phyloP scores from a whole-genome alignment of 2,113 vertebrate species.

The Gambusia affinis region DNA sequence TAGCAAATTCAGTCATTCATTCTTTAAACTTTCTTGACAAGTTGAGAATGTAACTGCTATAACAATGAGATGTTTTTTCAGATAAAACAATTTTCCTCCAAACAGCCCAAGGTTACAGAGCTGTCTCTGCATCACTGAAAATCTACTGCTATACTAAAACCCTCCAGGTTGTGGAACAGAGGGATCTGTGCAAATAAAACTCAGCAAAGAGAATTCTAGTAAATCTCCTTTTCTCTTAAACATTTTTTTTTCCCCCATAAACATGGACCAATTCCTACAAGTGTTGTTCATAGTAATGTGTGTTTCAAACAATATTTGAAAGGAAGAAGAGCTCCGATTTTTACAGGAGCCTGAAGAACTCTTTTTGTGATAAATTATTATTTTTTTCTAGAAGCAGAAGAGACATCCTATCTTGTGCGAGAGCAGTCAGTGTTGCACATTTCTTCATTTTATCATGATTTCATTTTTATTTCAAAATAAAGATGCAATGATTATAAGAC shows the following conservation, averaged over 20 bases:
- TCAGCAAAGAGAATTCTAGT: neutral
- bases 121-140: neutral
- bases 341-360: too few species aligned
- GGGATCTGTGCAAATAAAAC: neutral
- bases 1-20: neutral
- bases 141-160: neutral
- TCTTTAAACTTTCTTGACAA: neutral
- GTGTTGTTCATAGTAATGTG: too few species aligned
- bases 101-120: neutral
- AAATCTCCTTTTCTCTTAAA: neutral
- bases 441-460: neutral
- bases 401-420: neutral
- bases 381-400: neutral
- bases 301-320: too few species aligned
- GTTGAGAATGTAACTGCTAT: neutral
- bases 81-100: neutral
- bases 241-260: too few species aligned
- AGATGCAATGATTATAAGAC: neutral
- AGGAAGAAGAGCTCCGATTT: too few species aligned
- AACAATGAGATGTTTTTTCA: neutral
- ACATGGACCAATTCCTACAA: too few species aligned
- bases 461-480: neutral
- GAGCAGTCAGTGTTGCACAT: neutral
- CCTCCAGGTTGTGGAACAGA: neutral
- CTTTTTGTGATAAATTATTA: too few species aligned